These are phyloP conservation scores for Austrofundulus limnaeus DNA, from an alignment of 2,113 vertebrate genomes.

Conservation along the genomic window DNA sequence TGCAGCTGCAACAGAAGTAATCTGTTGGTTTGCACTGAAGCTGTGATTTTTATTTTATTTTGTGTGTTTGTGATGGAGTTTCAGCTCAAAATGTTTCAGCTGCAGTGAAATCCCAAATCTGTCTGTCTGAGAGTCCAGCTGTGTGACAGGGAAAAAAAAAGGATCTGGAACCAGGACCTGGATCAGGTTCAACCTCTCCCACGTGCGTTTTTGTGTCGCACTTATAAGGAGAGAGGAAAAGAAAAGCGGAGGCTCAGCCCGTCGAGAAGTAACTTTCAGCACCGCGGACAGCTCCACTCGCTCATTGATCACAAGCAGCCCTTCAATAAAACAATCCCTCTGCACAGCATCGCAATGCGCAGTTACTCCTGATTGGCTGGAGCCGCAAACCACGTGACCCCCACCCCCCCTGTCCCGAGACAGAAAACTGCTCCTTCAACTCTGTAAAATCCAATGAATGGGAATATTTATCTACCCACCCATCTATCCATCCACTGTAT, in stretches of 20 bases:
- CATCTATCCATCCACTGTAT: slow-evolving; percentile 13
- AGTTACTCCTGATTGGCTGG: slow-evolving; percentile 69
- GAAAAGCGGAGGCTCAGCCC: slow-evolving; percentile 25
- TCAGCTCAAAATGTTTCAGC: slow-evolving; percentile 6
- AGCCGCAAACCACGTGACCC: slow-evolving; percentile 45
- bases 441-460: slow-evolving; percentile 47
- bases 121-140: too few species aligned
- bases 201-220: neutral
- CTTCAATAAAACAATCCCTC: slow-evolving; percentile 62
- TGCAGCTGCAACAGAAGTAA: slow-evolving; percentile 51
- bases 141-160: neutral
- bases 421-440: slow-evolving; percentile 22
- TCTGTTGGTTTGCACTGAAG: slow-evolving; percentile 32
- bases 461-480: slow-evolving; percentile 5
- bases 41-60: slow-evolving; percentile 34
- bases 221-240: neutral
- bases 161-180: too few species aligned
- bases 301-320: slow-evolving; percentile 61
- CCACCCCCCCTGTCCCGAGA: slow-evolving; percentile 25
- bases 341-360: slow-evolving; percentile 79
- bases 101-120: neutral
- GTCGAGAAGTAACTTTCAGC: slow-evolving; percentile 43
- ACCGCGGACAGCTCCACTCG: slow-evolving; percentile 51
- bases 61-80: slow-evolving; percentile 26
- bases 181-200: neutral